These are phyloP conservation scores for Scopus umbretta DNA, from an alignment of 2,113 vertebrate species.

Conservation along the genomic window DNA sequence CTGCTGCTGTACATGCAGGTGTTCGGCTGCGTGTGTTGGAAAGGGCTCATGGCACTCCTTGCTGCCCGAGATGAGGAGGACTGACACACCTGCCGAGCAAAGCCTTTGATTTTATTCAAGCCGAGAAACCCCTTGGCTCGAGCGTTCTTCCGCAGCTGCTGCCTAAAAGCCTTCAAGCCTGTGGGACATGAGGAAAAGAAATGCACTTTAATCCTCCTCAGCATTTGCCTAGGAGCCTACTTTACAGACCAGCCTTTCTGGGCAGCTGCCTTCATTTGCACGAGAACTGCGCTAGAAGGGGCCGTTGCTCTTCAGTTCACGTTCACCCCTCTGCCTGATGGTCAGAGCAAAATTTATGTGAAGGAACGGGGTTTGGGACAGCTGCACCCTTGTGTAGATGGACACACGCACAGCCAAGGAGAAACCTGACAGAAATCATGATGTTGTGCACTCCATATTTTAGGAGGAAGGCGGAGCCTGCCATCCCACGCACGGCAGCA, in stretches of 20 bases:
- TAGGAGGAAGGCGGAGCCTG: background rate
- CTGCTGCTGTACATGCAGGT: slow-evolving; percentile 58
- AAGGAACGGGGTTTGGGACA: background rate
- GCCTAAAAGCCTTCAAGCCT: slow-evolving; percentile 95
- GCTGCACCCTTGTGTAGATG: background rate
- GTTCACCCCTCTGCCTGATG: background rate
- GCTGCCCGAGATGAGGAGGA: slow-evolving; percentile 76
- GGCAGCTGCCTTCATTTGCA: background rate
- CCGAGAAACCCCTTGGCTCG: slow-evolving; percentile 91
- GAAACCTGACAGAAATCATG: background rate
- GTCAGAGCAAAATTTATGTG: background rate
- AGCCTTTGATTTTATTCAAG: slow-evolving; percentile 93
- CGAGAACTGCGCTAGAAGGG: background rate
- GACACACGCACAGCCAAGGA: background rate
- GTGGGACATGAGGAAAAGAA: background rate
- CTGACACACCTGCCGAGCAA: slow-evolving; percentile 84
- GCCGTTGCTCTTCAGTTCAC: background rate
- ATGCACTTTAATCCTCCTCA: background rate
- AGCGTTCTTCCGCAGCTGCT: slow-evolving; percentile 90
- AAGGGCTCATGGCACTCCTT: slow-evolving; percentile 75
- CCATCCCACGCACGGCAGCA: background rate
- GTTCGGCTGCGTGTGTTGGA: slow-evolving; percentile 62
- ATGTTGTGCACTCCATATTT: background rate
- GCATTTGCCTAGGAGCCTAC: background rate
- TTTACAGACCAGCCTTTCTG: background rate